Evolutionary conservation across 2,113 vertebrate species (phyloP), one percentile per base, ranked within the genome.

Genomic region (Strigops habroptila): DNA sequence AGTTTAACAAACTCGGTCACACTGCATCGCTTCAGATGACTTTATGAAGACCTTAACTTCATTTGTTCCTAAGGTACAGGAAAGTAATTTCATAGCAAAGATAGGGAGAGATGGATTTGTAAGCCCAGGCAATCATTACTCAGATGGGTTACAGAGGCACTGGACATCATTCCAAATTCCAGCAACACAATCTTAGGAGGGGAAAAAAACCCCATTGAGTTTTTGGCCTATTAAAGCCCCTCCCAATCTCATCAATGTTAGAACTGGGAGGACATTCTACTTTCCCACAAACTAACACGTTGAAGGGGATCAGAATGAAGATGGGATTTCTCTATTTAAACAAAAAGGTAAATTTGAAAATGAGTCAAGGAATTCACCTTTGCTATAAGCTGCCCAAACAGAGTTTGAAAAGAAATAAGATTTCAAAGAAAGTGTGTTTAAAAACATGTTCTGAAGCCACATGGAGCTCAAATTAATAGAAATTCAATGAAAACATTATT

Each of bases 191-290:
- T 48, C 35, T 33, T 44, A 33, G 27, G 4, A 12, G 27, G 18
- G 27, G 2, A 2, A 17, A 17, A 70, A 46, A 14, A 8, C 5
- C 3, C 19, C 6, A 59, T 3, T 30, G 25, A 43, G 4, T 0
- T 25, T 65, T 87, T 51, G 10, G 15, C 35, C 33, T 52, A n/a
- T 21, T 82, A 75, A 82, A 87, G 14, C 15, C 10, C 70, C 13
- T 52, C 18, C 55, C 23, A 73, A 10, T 52, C 63, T 70, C 63
- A 53, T 6, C 31, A n/a, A 5, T 7, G 39, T 3, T 28, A 43
- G 19, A 85, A 37, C 2, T 3, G 13, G 52, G 2, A 51, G 65
- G 63, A 57, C 4, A 14, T 24, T 55, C 77, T 57, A 41, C 48
- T 65, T 73, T 55, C 60, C 35, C 48, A 60, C 25, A 88, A 69